Percentiles rank a stretch among this genome's conserved stretches.
phyloP scores from a whole-genome alignment of 2,797 vertebrate species.

The Pogonophryne albipinna region DNA sequence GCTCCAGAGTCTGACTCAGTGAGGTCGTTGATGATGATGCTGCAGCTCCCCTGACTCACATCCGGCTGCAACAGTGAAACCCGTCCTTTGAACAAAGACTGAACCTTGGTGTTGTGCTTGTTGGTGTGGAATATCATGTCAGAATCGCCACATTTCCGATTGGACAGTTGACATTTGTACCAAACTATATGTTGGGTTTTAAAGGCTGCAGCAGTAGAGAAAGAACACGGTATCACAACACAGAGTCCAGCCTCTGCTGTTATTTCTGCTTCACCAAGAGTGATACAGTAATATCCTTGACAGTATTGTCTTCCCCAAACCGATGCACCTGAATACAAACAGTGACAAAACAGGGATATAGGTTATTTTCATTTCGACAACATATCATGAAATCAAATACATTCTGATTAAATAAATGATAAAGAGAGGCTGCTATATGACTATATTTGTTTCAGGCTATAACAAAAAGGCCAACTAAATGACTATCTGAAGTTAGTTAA shows the following conservation, averaged over 20 bases:
- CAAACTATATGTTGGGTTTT: constrained; percentile 1
- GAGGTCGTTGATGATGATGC: constrained; percentile 63
- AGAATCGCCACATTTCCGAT: fast-evolving
- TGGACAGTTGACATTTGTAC: constrained; percentile 18
- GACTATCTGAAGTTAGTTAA: not conserved
- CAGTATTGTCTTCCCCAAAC: fast-evolving
- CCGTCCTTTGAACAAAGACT: constrained; percentile 14
- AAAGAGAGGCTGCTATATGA: not conserved
- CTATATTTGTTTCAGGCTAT: too few relatives aligned
- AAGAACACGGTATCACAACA: constrained; percentile 55
- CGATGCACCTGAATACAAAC: not conserved
- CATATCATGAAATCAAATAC: not conserved
- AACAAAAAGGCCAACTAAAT: too few relatives aligned
- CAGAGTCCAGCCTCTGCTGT: constrained; percentile 62
- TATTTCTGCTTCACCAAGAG: not conserved
- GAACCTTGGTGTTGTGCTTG: fast-evolving
- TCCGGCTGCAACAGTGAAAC: constrained; percentile 48
- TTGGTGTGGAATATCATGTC: constrained; percentile 37
- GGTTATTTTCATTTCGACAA: too few relatives aligned
- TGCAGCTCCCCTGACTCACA: constrained; percentile 34
- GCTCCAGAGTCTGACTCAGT: constrained; percentile 43
- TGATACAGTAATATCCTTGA: not conserved
- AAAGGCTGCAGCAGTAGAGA: fast-evolving
- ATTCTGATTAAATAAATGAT: not conserved
- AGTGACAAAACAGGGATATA: not conserved